These are phyloP conservation scores for Xestoiulus laeticollis DNA, from an alignment of 2,888 invertebrate species.

Conservation along the genomic window DNA sequence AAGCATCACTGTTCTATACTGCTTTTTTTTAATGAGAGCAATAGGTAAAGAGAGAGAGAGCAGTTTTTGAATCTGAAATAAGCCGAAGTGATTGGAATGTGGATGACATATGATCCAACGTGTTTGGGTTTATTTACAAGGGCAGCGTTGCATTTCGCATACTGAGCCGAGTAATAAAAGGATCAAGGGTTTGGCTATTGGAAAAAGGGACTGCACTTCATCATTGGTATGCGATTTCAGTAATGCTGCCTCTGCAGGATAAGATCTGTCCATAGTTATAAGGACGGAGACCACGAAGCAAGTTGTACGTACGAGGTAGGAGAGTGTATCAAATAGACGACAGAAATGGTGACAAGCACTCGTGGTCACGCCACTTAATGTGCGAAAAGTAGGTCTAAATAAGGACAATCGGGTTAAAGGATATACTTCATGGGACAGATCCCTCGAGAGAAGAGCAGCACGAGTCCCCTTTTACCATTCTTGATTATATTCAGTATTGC, in stretches of 20 bases:
- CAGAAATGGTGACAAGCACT: constrained; percentile 41
- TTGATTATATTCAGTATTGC: constrained; percentile 27
- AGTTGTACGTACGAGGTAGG: not conserved
- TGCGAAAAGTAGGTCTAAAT: constrained; percentile 40
- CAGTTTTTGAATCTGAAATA: constrained; percentile 22
- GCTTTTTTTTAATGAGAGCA: constrained; percentile 35
- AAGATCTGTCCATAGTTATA: constrained; percentile 23
- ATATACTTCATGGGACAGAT: constrained; percentile 38
- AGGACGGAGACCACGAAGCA: not conserved
- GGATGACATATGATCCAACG: constrained; percentile 25
- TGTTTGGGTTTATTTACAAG: constrained; percentile 31
- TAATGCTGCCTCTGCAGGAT: constrained; percentile 31
- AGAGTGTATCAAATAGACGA: constrained; percentile 35
- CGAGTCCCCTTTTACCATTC: not conserved
- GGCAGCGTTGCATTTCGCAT: constrained; percentile 39
- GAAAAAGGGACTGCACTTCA: not conserved
- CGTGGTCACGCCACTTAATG: constrained; percentile 40
- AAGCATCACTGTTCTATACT: not conserved
- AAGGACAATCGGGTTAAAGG: constrained; percentile 43
- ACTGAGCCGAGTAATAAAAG: constrained; percentile 32
- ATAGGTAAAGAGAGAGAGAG: not conserved
- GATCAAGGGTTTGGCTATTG: constrained; percentile 6
- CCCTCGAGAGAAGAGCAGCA: constrained; percentile 11
- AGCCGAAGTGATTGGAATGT: constrained; percentile 38
- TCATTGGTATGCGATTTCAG: constrained; percentile 41